phyloP scores from a whole-genome alignment of 2,797 vertebrate genomes.

The Ibycter americanus region DNA sequence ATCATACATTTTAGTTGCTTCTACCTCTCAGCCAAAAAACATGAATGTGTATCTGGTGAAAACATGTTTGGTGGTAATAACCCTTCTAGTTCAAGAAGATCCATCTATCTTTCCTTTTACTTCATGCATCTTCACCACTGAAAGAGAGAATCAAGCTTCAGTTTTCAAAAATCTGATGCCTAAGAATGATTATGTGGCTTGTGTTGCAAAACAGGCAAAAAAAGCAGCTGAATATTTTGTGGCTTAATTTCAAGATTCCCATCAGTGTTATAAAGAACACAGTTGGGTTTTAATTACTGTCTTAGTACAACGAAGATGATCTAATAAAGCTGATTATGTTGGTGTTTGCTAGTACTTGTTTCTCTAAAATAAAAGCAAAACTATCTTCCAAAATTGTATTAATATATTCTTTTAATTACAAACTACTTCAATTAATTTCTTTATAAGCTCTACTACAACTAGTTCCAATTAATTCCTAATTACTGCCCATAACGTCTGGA shows the following conservation, averaged over 20 bases:
- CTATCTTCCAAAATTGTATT: background rate
- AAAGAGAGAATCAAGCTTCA: background rate
- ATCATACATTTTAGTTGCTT: background rate
- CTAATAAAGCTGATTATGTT: conserved; percentile 5
- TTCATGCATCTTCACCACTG: background rate
- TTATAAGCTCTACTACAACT: background rate
- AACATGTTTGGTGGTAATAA: background rate
- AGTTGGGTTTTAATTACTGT: conserved; percentile 4
- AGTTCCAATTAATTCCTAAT: background rate
- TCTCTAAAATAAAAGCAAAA: background rate
- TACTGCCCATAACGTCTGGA: background rate
- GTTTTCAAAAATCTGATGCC: background rate
- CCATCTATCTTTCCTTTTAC: background rate
- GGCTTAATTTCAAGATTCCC: conserved; percentile 1
- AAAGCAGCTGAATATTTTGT: background rate
- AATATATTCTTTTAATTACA: background rate
- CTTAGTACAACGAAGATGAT: background rate
- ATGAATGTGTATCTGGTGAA: background rate
- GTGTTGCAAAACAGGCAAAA: background rate
- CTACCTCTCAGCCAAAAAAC: background rate
- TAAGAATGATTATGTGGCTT: background rate
- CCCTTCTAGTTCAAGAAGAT: background rate
- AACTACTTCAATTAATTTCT: background rate
- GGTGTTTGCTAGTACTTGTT: background rate
- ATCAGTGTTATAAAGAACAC: background rate